Evolutionary conservation across 2,113 vertebrate species (phyloP), one percentile per base, ranked within the genome.

Genomic region (Halichoeres trimaculatus): DNA sequence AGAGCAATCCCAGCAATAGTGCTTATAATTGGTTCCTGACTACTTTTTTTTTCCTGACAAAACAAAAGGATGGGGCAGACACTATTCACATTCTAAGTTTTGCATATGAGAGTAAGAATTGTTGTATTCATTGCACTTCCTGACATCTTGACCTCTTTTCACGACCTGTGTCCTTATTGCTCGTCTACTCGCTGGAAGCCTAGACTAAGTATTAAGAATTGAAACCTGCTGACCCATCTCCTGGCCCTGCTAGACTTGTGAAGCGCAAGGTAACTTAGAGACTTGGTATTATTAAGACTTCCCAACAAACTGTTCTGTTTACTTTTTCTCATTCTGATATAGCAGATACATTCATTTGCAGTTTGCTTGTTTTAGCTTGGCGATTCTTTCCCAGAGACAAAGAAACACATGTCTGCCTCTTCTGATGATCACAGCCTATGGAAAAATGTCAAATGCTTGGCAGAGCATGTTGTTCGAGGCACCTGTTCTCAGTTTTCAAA

Each of bases 371-470:
- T 78, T 38, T n/a, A 69, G 45, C 77, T 47, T 48, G 13, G 67
- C 61, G 36, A 58, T 43, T 59, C 43, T 61, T 19, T 56, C 61
- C 45, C 36, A 40, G 16, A 43, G 24, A 62, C 57, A 76, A 66
- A 43, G 51, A n/a, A 67, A 48, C 58, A 60, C 59, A 55, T 40
- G 19, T 64, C 58, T 55, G 30, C 24, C 10, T 59, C 24, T 22
- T 83, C 47, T 75, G 52, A 78, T 74, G 70, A 85, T 85, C 68
- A 74, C 23, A 78, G 36, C 68, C 65, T 59, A 47, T 67, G 47
- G 59, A 52, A 51, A 75, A 54, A 72, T 20, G 51, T 79, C 24
- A 78, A 60, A 66, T 64, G 34, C 61, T 78, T 56, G 47, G 62
- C n/a, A 50, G 64, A 78, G 74, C 53, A 30, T 67, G 60, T 53